phyloP scores from a whole-genome alignment of 2,888 invertebrate genomes.

The Rhamnusium bicolor region DNA sequence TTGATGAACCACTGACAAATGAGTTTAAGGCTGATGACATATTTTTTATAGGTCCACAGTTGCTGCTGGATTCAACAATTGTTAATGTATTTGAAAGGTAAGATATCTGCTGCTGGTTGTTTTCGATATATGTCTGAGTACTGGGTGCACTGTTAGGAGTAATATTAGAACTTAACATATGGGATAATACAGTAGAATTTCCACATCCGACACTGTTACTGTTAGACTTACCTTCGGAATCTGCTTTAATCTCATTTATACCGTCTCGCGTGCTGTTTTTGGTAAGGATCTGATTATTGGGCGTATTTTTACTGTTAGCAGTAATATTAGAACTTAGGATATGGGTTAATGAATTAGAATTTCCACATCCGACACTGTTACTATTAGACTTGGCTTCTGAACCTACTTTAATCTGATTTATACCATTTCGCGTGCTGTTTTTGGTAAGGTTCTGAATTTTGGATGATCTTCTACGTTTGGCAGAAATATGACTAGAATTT shows the following conservation, averaged over 20 bases:
- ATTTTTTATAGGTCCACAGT: background rate
- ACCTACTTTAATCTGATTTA: too few species aligned
- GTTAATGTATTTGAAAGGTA: background rate
- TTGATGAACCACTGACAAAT: background rate
- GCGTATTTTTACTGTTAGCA: too few species aligned
- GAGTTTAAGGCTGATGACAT: constrained; percentile 6
- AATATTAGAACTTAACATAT: too few species aligned
- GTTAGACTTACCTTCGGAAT: background rate
- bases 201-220: background rate
- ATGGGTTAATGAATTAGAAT: too few species aligned
- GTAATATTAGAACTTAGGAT: too few species aligned
- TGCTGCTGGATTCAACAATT: background rate
- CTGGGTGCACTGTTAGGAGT: too few species aligned
- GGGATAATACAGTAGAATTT: too few species aligned
- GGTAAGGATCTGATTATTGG: background rate
- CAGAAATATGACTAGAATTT: too few species aligned
- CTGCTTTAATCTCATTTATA: background rate
- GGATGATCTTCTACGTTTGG: background rate
- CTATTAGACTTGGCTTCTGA: too few species aligned
- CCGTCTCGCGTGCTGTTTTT: background rate
- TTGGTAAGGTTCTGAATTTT: background rate
- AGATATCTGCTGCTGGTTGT: background rate
- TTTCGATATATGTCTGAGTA: background rate
- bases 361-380: too few species aligned
- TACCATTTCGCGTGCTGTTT: too few species aligned